Percentiles rank a stretch among this genome's conserved stretches.
Conservation (phyloP, 2,888 invertebrate genomes). For the Halictus ligatus region DNA sequence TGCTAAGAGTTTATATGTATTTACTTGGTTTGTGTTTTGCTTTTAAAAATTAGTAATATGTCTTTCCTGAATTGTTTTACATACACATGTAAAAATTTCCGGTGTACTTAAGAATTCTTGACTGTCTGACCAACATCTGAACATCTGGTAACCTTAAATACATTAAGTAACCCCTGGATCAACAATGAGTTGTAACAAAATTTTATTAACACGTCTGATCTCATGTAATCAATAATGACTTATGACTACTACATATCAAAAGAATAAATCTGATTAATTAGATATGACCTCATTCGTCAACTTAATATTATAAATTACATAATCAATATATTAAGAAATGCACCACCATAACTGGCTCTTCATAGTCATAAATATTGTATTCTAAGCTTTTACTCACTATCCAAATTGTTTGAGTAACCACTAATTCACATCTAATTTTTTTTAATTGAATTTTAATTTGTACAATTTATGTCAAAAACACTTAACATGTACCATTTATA, state of each 20-base stretch:
- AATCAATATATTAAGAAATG: not conserved
- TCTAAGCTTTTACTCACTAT: not conserved
- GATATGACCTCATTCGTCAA: not conserved
- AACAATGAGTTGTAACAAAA: not conserved
- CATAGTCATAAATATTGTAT: not conserved
- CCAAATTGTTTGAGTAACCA: not conserved
- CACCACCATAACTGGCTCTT: not conserved
- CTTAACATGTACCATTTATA: not conserved
- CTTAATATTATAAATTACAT: not conserved
- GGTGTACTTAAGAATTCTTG: not conserved
- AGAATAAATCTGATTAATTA: constrained; percentile 10
- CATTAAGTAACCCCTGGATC: not conserved
- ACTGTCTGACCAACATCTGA: not conserved
- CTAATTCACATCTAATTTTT: not conserved
- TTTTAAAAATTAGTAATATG: not conserved
- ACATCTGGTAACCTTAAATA: not conserved
- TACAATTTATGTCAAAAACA: not conserved
- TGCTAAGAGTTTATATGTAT: too few relatives aligned
- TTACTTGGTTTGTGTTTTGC: not conserved
- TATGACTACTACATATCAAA: not conserved
- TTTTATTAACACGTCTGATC: not conserved
- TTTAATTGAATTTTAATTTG: not conserved
- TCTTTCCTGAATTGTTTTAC: not conserved
- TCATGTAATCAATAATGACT: not conserved
- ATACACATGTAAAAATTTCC: not conserved